A percentile compares a stretch with the other conserved stretches of the same genome.
Conservation (phyloP, 2,888 invertebrate species). For the Drosophila pullipes region DNA sequence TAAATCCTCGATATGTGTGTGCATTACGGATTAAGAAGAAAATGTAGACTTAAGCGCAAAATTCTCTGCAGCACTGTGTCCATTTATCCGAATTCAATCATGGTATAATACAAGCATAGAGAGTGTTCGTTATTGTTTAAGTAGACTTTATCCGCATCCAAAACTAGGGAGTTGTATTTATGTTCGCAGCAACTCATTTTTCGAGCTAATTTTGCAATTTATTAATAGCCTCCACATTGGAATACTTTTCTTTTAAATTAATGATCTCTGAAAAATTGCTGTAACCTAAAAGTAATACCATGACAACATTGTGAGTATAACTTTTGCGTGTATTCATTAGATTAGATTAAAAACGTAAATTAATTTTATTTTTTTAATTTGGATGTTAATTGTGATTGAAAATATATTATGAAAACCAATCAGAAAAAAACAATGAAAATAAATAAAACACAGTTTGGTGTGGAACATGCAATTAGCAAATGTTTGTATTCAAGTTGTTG, state of each 20-base stretch:
- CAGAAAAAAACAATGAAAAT: conserved; percentile 15
- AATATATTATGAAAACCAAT: conserved; percentile 13
- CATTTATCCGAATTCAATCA: conserved; percentile 4
- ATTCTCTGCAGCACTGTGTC: background rate
- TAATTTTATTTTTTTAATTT: conserved; percentile 32
- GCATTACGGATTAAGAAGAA: conserved; percentile 1
- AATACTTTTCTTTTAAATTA: conserved; percentile 16
- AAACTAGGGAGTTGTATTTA: conserved; percentile 7
- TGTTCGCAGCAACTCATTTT: background rate
- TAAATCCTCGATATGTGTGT: conserved; percentile 6
- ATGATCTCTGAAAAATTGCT: conserved; percentile 39
- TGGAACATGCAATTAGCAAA: conserved; percentile 9
- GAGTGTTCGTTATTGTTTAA: conserved; percentile 1
- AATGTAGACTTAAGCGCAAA: conserved; percentile 5
- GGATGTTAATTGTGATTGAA: conserved; percentile 55
- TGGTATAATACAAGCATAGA: background rate
- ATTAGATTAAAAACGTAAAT: conserved; percentile 9
- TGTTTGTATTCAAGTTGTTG: conserved; percentile 1
- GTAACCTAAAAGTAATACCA: conserved; percentile 5
- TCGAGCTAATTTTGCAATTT: background rate
- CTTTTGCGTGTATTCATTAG: conserved; percentile 36
- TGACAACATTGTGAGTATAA: conserved; percentile 23
- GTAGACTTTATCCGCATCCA: background rate
- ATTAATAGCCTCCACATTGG: background rate
- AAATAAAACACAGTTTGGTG: conserved; percentile 15